Evolutionary conservation across 2,888 invertebrate genomes (phyloP).

Genomic region (Heteromurus nitidus): DNA sequence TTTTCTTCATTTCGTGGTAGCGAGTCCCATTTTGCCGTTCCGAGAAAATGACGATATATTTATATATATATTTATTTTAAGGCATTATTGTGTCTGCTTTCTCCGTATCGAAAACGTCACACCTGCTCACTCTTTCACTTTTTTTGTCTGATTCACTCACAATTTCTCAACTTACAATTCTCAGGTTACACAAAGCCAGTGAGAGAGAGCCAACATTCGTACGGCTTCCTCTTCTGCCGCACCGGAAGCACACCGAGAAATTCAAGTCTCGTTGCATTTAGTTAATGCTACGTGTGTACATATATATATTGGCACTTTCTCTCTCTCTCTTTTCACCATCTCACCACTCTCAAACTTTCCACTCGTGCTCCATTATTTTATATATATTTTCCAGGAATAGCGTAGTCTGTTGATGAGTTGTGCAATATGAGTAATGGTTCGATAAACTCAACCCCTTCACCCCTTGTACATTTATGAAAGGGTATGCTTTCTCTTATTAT

Average conservation of each 20-base stretch:
- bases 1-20: neutral
- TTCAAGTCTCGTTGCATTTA: constrained; percentile 38
- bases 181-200: constrained; percentile 35
- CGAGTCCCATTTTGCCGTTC: neutral
- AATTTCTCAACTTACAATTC: constrained; percentile 28
- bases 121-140: constrained; percentile 58
- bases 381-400: too few relatives aligned
- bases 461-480: neutral
- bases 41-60: constrained; percentile 34
- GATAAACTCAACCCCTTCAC: neutral
- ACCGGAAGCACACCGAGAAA: constrained; percentile 46
- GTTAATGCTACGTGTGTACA: too few relatives aligned
- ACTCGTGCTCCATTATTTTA: neutral
- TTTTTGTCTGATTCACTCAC: constrained; percentile 44
- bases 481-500: neutral
- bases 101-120: constrained; percentile 49
- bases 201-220: neutral
- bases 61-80: too few relatives aligned
- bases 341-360: neutral
- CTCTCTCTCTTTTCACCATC: neutral
- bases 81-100: too few relatives aligned
- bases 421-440: too few relatives aligned
- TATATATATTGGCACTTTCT: constrained; percentile 5
- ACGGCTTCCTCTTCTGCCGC: constrained; percentile 17
- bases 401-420: too few relatives aligned